Evolutionary conservation across 2,888 invertebrate genomes (phyloP).

Genomic region (Sarcophaga rosellei): DNA sequence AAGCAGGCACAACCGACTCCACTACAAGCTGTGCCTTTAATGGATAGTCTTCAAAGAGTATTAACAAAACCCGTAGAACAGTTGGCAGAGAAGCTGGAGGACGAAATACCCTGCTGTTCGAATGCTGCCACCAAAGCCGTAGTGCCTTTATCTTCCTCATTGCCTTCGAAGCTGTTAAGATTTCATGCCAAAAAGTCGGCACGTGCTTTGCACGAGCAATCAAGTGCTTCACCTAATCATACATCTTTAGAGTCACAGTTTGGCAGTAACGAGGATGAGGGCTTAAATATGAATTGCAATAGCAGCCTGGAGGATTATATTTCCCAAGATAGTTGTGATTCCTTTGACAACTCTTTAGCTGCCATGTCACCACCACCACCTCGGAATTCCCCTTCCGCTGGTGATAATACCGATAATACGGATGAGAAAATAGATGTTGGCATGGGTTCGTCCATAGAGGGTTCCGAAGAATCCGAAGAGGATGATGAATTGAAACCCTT

Average conservation of each 20-base stretch:
- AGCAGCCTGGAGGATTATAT: constrained; percentile 61
- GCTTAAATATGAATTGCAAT: constrained; percentile 46
- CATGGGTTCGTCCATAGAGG: constrained; percentile 77
- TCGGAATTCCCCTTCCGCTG: constrained; percentile 67
- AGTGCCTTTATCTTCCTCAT: constrained; percentile 78
- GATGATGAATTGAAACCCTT: constrained; percentile 81
- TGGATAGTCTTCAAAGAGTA: constrained; percentile 46
- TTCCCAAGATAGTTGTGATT: constrained; percentile 63
- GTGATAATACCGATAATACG: constrained; percentile 65
- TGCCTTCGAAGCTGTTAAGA: constrained; percentile 78
- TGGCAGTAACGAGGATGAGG: constrained; percentile 73
- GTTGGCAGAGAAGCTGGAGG: not conserved
- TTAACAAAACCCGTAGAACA: not conserved
- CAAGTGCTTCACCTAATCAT: constrained; percentile 71
- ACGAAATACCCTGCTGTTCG: constrained; percentile 70
- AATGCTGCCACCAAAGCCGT: constrained; percentile 72
- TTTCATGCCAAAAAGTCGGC: constrained; percentile 77
- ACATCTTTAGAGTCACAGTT: constrained; percentile 75
- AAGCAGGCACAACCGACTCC: not conserved
- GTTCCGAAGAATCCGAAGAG: constrained; percentile 79
- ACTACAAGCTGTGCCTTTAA: constrained; percentile 74
- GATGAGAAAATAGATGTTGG: constrained; percentile 76
- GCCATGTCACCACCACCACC: constrained; percentile 72
- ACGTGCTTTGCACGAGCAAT: constrained; percentile 73
- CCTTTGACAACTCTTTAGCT: constrained; percentile 70